Evolutionary conservation across 2,797 vertebrate species (phyloP).

Genomic region (Cirrhinus mrigala): DNA sequence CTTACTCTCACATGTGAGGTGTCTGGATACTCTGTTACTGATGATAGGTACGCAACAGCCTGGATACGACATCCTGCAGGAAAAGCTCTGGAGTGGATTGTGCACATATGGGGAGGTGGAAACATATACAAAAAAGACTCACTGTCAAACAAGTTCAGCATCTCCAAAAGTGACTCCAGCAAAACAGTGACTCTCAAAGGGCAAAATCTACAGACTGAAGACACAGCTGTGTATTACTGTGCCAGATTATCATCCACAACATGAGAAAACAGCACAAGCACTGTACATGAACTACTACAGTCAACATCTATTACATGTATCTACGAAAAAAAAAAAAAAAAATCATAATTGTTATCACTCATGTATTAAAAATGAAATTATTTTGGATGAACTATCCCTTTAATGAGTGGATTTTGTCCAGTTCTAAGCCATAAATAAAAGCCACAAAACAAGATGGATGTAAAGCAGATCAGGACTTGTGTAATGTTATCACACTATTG

Average conservation of each 20-base stretch:
- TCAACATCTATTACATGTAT: neutral
- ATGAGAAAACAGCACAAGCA: slow-evolving; percentile 36
- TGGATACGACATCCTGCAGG: too few species aligned
- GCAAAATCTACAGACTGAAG: slow-evolving; percentile 19
- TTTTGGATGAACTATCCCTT: too few species aligned
- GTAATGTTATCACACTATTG: neutral
- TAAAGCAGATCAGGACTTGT: too few species aligned
- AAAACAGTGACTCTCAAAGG: slow-evolving; percentile 49
- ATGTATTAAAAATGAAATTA: neutral
- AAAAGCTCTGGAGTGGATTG: too few species aligned
- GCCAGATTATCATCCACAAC: slow-evolving; percentile 44
- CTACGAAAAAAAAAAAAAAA: neutral
- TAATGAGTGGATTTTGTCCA: too few species aligned
- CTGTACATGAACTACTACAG: slow-evolving; percentile 32
- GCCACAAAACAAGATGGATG: too few species aligned
- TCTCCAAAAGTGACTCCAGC: slow-evolving; percentile 50
- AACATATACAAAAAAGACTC: neutral
- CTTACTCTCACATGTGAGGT: slow-evolving; percentile 47
- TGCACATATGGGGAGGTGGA: slow-evolving; percentile 20
- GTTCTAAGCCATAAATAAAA: too few species aligned
- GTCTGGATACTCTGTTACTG: slow-evolving; percentile 49
- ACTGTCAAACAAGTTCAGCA: slow-evolving; percentile 56
- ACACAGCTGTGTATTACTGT: slow-evolving; percentile 29
- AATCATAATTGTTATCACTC: neutral
- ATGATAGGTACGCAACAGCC: neutral